Conservation (phyloP, 2,797 vertebrate genomes). For the Malurus splendens region DNA sequence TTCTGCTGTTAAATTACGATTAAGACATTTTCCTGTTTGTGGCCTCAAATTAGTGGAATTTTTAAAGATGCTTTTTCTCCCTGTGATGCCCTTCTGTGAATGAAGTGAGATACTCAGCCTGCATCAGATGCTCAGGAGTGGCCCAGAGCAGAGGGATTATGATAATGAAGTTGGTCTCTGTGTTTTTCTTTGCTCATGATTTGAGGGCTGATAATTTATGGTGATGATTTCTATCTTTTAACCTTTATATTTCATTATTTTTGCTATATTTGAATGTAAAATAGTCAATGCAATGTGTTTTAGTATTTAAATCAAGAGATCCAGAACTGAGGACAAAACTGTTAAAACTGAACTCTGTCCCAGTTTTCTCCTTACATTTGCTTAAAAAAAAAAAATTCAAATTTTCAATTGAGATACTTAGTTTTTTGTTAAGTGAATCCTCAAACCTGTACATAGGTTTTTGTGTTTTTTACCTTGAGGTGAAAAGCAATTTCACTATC, state of each 20-base stretch:
- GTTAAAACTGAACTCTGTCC: neutral
- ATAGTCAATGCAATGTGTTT: neutral
- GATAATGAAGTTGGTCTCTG: neutral
- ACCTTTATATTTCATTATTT: neutral
- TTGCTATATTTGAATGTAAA: neutral
- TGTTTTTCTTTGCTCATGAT: neutral
- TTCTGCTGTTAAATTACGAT: neutral
- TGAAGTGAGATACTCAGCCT: neutral
- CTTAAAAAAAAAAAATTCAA: neutral
- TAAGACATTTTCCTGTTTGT: conserved; percentile 15
- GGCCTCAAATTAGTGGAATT: neutral
- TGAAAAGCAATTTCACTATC: neutral
- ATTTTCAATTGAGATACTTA: neutral
- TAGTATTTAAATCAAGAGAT: neutral
- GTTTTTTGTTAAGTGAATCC: neutral
- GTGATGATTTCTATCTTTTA: neutral
- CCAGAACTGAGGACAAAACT: neutral
- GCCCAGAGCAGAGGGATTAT: neutral
- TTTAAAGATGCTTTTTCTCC: neutral
- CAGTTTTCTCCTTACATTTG: neutral
- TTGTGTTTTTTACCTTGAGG: neutral
- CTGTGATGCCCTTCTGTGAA: neutral
- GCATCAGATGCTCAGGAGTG: neutral
- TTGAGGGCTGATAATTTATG: neutral
- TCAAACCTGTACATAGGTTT: neutral